Percentiles rank a stretch among this genome's conserved stretches.
Evolutionary conservation across 1,140 invertebrate genomes (phyloP).

Genomic region (Euwallacea fornicatus): DNA sequence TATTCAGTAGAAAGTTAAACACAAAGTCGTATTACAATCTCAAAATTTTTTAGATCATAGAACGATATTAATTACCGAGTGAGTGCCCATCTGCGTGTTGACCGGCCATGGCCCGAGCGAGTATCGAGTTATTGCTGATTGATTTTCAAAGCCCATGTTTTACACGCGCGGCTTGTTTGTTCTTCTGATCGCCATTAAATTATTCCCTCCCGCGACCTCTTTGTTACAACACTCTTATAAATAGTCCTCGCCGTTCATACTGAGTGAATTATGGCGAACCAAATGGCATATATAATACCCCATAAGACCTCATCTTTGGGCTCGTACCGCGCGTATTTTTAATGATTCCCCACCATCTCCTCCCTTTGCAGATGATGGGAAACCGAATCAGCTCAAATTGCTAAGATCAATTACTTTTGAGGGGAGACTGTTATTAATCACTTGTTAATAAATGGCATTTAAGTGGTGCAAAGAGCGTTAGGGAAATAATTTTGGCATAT

Average conservation of each 20-base stretch:
- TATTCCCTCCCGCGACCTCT: conserved; percentile 44
- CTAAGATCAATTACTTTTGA: too few species aligned
- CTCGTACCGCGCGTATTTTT: conserved; percentile 21
- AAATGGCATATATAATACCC: conserved; percentile 18
- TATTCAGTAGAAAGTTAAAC: too few species aligned
- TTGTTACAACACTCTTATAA: conserved; percentile 37
- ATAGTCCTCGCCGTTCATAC: conserved; percentile 34
- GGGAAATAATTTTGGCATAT: too few species aligned
- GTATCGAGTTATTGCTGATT: conserved; percentile 48
- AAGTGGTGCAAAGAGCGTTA: too few species aligned
- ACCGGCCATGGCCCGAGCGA: conserved; percentile 19
- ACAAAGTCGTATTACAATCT: too few species aligned
- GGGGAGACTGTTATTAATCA: too few species aligned
- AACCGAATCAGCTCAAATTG: conserved; percentile 1
- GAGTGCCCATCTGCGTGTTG: conserved; percentile 35
- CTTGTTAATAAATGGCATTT: too few species aligned
- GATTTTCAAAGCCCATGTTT: conserved; percentile 46
- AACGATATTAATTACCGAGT: background rate
- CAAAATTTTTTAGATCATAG: too few species aligned
- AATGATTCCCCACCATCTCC: background rate
- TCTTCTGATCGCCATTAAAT: conserved; percentile 46
- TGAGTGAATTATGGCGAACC: conserved; percentile 40
- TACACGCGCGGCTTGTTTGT: conserved; percentile 47
- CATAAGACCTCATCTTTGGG: conserved; percentile 9
- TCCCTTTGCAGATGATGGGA: background rate